Evolutionary conservation across 2,888 invertebrate species (phyloP).

Genomic region (Unio delphinus): DNA sequence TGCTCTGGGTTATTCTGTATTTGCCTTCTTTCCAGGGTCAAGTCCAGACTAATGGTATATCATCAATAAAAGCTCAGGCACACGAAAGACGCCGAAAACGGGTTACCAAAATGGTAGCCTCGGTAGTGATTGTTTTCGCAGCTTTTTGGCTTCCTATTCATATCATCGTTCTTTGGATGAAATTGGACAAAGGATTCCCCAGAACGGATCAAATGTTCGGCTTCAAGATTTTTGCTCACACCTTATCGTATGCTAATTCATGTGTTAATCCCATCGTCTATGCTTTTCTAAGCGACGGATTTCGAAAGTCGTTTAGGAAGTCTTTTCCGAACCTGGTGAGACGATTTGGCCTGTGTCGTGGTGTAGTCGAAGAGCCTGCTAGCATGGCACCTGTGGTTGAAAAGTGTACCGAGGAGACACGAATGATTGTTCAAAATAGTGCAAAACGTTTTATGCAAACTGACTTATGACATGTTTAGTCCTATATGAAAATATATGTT

Average conservation of each 20-base stretch:
- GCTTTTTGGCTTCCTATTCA: slow-evolving; percentile 66
- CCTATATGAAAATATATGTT: too few species aligned
- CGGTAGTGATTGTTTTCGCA: slow-evolving; percentile 62
- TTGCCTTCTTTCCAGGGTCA: slow-evolving; percentile 17
- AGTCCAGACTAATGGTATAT: slow-evolving; percentile 25
- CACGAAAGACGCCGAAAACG: slow-evolving; percentile 41
- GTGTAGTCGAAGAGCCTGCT: slow-evolving; percentile 22
- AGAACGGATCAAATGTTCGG: slow-evolving; percentile 38
- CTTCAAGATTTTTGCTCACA: slow-evolving; percentile 57
- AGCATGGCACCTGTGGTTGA: slow-evolving; percentile 21
- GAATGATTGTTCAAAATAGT: slow-evolving; percentile 14
- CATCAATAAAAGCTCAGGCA: slow-evolving; percentile 27
- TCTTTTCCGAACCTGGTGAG: slow-evolving; percentile 48
- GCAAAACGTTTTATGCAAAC: slow-evolving; percentile 32
- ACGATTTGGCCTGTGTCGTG: slow-evolving; percentile 32
- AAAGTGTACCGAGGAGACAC: slow-evolving; percentile 20
- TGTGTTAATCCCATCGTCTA: slow-evolving; percentile 67
- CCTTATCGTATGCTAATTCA: slow-evolving; percentile 63
- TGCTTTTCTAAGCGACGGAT: slow-evolving; percentile 65
- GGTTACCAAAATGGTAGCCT: slow-evolving; percentile 63
- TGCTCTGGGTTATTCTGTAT: neutral
- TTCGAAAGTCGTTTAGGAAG: slow-evolving; percentile 60
- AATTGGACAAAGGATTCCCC: slow-evolving; percentile 49
- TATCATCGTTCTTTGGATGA: slow-evolving; percentile 52
- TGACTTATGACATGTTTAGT: slow-evolving; percentile 15